Base-by-base conservation (phyloP, 2,888 invertebrate genomes). In the Rhagium mordax region DNA sequence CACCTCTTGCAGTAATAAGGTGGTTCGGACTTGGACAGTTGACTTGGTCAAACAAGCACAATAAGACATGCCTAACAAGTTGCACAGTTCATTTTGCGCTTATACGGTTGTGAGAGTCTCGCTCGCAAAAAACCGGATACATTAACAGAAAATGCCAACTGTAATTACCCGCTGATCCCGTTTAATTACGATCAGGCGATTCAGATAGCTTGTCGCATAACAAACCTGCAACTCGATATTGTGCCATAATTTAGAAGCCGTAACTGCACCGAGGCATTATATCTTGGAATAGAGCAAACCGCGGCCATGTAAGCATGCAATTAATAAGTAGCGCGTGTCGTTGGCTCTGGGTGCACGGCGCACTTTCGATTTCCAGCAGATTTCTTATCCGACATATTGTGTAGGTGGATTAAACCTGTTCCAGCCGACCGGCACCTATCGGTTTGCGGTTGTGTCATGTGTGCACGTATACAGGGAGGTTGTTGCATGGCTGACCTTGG, bases 291-390 rank as follows among this genome's bases (percentile, higher is more conserved):
- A 33, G 18, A 29, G 29, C 33, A 41, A 60, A 29, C 59, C 41
- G 59, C 33, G 8, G 18, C 51, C 59, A 60, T 60, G 29, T n/a
- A 70, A 75, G 61, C 68, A 1, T 59, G 65, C 57, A 73, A 72
- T 72, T 74, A 72, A 67, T 72, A 77, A 76, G 72, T 77, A 76
- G 75, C 77, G 78, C 77, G 78, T 77, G 78, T 78, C 75, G 73
- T 64, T 62, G 67, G 65, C 64, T 68, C 53, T 51, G 53, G n/a
- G 29, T 13, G 47, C 47, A 61, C 61, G 13, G 18, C 55, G 53
- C 66, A 79, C 79, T 79, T 79, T 79, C 78, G 77, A 72, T 79
- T 79, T 79, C 78, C 64, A 65, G 66, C 71, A 59, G 65, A 62
- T 55, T 48, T 68, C 41, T 60, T 61, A 61, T 60, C 59, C 16